Evolutionary conservation across 2,797 vertebrate genomes (phyloP).

Genomic region (Antennarius maculatus): DNA sequence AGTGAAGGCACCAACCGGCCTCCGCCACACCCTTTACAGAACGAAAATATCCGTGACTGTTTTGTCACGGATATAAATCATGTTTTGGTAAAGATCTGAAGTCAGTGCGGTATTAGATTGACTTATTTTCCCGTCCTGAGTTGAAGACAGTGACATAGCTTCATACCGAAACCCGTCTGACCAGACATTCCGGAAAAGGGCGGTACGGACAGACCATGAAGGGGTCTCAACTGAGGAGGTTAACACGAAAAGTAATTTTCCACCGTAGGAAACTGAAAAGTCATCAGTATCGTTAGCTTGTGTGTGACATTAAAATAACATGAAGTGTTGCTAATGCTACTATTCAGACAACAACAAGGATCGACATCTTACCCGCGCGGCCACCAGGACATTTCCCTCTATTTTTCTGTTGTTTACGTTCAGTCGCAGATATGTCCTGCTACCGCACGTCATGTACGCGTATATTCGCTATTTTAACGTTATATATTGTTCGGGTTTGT

Average conservation of each 20-base stretch:
- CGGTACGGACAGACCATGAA: constrained; percentile 32
- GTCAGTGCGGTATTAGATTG: neutral
- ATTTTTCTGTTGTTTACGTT: constrained; percentile 54
- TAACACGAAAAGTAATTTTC: neutral
- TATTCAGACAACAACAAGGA: constrained; percentile 11
- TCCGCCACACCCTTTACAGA: neutral
- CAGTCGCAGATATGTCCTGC: constrained; percentile 5
- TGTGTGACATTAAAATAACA: neutral
- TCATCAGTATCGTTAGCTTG: fast-evolving
- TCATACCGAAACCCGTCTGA: neutral
- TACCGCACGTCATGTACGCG: constrained; percentile 35
- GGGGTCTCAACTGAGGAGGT: neutral
- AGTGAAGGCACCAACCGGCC: constrained; percentile 2
- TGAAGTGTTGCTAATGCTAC: fast-evolving
- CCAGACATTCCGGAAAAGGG: constrained; percentile 39
- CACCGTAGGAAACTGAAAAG: too few relatives aligned
- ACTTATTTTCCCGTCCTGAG: neutral
- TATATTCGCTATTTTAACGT: neutral
- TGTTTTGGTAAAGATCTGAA: fast-evolving
- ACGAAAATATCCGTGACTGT: constrained; percentile 4
- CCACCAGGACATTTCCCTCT: constrained; percentile 81
- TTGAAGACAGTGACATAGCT: neutral
- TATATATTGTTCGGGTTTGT: neutral
- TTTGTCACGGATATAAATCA: neutral
- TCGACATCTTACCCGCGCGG: constrained; percentile 77